Evolutionary conservation across 2,888 invertebrate species (phyloP).

Genomic region (Lochmaea capreae): DNA sequence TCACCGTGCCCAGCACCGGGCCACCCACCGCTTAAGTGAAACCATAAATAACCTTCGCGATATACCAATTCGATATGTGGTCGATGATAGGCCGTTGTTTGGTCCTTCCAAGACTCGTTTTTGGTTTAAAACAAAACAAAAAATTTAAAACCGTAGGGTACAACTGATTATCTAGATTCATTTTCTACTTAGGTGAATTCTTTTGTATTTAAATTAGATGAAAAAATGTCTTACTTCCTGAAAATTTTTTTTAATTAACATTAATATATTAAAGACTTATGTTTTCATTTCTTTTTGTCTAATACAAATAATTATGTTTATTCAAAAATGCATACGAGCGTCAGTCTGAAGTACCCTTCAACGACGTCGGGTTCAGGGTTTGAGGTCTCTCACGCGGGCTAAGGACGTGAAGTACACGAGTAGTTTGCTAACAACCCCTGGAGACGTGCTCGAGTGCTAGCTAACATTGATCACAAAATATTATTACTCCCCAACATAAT

Average conservation of each 20-base stretch:
- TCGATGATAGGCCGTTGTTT: slow-evolving; percentile 44
- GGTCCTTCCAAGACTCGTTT: slow-evolving; percentile 55
- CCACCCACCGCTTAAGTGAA: slow-evolving; percentile 64
- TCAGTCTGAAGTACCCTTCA: slow-evolving; percentile 45
- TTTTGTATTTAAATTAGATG: background rate
- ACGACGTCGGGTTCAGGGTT: slow-evolving; percentile 45
- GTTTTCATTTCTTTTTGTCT: too few species aligned
- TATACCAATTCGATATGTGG: slow-evolving; percentile 60
- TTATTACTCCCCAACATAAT: slow-evolving; percentile 28
- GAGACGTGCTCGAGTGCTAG: slow-evolving; percentile 54
- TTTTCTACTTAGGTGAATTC: background rate
- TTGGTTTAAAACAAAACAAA: slow-evolving; percentile 58
- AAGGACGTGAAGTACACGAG: slow-evolving; percentile 39
- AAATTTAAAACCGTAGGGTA: background rate
- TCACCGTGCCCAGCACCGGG: slow-evolving; percentile 62
- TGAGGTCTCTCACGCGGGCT: slow-evolving; percentile 50
- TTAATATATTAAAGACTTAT: too few species aligned
- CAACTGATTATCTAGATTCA: background rate
- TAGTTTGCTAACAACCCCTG: slow-evolving; percentile 54
- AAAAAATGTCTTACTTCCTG: too few species aligned
- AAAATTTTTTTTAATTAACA: too few species aligned
- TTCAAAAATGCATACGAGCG: slow-evolving; percentile 48
- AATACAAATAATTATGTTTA: slow-evolving; percentile 52
- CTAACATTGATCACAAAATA: slow-evolving; percentile 46
- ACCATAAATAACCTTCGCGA: slow-evolving; percentile 64